Evolutionary conservation across 2,888 invertebrate genomes (phyloP), one percentile per base, ranked within the genome.

Genomic region (Agrotis ipsilon): DNA sequence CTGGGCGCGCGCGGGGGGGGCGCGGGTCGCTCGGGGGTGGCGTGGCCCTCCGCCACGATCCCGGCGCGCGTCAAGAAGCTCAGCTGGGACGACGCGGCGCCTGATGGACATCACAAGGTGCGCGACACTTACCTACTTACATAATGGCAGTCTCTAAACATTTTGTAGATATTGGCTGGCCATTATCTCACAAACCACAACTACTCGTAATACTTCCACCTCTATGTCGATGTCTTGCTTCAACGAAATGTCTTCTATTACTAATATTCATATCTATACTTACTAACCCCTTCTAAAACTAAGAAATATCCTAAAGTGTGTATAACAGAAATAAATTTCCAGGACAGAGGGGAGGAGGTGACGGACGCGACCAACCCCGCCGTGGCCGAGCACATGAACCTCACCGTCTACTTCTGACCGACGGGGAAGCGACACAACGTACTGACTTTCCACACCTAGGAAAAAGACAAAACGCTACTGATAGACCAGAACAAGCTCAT

Each of bases 1-100:
- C 87, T 94, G 87, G 88, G 91, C 78, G 75, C 89, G 87, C 79
- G 88, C 39, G 5, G 39, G 48, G 24, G 32, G 60, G 87, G 87
- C 60, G 78, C 82, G 71, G 93, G 94, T 2, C 90, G 96, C 77
- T 95, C 94, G 60, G 96, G 96, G 57, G 96, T 96, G 68, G 96
- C 97, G 63, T 98, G 98, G 97, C 97, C 98, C 0, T 94, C 96
- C 72, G 96, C 97, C 68, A 97, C 97, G 72, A 97, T 97, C 46
- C 97, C 98, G 7, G 97, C 97, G 64, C 93, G 98, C 61, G 97
- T 98, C 76, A 98, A 98, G 94, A 98, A 98, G 89, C 96, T 98
- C 64, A 98, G 98, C 91, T 98, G 90, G 90, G 91, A 90, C 76
- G 89, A 89, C 63, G 86, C 87, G 27, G 82, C 86, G 18, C 80